These are phyloP conservation scores for Autographa pulchrina DNA, from an alignment of 2,888 invertebrate genomes.

Conservation along the genomic window DNA sequence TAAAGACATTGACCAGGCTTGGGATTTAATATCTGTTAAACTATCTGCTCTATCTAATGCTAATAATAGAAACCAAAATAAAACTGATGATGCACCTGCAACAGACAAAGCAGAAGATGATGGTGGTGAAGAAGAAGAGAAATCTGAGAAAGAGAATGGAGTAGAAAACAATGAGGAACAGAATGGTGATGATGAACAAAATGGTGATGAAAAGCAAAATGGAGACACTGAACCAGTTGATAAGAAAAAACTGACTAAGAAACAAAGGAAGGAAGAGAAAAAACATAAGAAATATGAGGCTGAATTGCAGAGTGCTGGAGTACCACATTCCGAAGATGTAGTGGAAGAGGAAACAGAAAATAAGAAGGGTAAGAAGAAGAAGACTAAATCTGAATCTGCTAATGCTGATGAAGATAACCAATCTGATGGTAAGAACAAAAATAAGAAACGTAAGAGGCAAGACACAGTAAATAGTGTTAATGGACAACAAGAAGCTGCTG, in stretches of 20 bases:
- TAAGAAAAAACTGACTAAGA: slow-evolving; percentile 78
- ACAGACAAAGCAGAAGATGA: slow-evolving; percentile 50
- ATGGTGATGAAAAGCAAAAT: slow-evolving; percentile 54
- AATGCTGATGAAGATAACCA: slow-evolving; percentile 69
- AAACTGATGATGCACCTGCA: slow-evolving; percentile 47
- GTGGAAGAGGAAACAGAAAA: slow-evolving; percentile 64
- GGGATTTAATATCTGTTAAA: slow-evolving; percentile 91
- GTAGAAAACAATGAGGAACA: slow-evolving; percentile 34
- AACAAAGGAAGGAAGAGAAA: slow-evolving; percentile 85
- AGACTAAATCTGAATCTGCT: slow-evolving; percentile 76
- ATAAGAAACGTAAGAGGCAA: slow-evolving; percentile 83
- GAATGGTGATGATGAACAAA: slow-evolving; percentile 52
- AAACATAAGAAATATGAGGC: slow-evolving; percentile 86
- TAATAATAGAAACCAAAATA: slow-evolving; percentile 71
- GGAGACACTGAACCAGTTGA: slow-evolving; percentile 55
- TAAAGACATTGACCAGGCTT: slow-evolving; percentile 91
- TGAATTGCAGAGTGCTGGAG: slow-evolving; percentile 80
- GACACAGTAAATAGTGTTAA: slow-evolving; percentile 80
- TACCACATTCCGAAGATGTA: slow-evolving; percentile 67
- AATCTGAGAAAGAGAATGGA: slow-evolving; percentile 47
- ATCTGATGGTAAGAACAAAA: slow-evolving; percentile 72
- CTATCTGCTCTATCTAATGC: slow-evolving; percentile 83
- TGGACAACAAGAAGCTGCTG: slow-evolving; percentile 56
- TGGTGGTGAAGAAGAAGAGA: slow-evolving; percentile 50
- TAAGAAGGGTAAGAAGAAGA: slow-evolving; percentile 84